A percentile compares a stretch with the other conserved stretches of the same genome.
Evolutionary conservation across 2,113 vertebrate species (phyloP).

Genomic region (Cercocebus atys): DNA sequence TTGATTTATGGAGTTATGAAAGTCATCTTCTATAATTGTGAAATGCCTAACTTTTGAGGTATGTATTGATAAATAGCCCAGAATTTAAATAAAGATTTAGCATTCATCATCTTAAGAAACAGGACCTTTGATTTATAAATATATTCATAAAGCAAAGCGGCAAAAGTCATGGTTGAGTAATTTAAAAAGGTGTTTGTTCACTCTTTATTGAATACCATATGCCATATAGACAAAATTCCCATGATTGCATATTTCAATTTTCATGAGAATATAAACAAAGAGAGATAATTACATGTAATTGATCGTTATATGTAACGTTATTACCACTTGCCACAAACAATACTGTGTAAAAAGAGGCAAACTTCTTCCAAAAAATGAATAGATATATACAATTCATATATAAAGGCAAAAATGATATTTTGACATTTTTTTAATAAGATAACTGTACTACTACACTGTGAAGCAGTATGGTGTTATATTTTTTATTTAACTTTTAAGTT

Average conservation of each 20-base stretch:
- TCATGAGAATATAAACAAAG: slow-evolving; percentile 53
- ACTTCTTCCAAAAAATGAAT: background rate
- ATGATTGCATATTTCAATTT: slow-evolving; percentile 46
- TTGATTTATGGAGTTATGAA: background rate
- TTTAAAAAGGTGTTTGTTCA: slow-evolving; percentile 52
- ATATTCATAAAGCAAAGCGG: slow-evolving; percentile 59
- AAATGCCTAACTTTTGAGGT: slow-evolving; percentile 19
- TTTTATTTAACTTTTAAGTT: too few species aligned
- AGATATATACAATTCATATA: background rate
- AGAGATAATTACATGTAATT: slow-evolving; percentile 46
- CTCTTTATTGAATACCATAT: slow-evolving; percentile 30
- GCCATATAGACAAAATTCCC: background rate
- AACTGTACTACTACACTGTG: too few species aligned
- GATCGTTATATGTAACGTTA: background rate
- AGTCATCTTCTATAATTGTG: background rate
- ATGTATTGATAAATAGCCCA: slow-evolving; percentile 52
- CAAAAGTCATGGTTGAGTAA: slow-evolving; percentile 43
- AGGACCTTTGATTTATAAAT: slow-evolving; percentile 51
- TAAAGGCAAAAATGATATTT: background rate
- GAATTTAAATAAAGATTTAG: slow-evolving; percentile 65
- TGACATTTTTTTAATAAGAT: background rate
- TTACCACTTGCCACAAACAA: background rate
- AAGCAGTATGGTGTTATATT: too few species aligned
- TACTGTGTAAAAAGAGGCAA: background rate
- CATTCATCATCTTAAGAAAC: slow-evolving; percentile 66